phyloP scores from a whole-genome alignment of 1,140 invertebrate genomes.

The Philotrypesis tridentata region DNA sequence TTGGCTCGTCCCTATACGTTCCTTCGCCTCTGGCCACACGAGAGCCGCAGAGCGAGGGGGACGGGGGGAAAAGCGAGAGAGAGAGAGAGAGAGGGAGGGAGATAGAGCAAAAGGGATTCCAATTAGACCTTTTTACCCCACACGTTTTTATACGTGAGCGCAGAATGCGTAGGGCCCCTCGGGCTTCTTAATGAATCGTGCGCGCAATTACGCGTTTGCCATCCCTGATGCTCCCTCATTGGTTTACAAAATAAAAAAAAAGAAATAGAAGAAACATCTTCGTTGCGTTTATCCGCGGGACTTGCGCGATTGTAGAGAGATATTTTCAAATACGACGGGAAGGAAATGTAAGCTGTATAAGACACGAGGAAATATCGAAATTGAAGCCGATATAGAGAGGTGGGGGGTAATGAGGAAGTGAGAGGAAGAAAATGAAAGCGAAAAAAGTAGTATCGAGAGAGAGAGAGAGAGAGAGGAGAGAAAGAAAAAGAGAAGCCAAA shows the following conservation, averaged over 20 bases:
- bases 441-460: not conserved
- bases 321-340: too few relatives aligned
- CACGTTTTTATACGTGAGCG: not conserved
- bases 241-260: too few relatives aligned
- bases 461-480: too few relatives aligned
- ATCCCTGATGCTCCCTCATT: not conserved
- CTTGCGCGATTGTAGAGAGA: too few relatives aligned
- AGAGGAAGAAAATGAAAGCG: not conserved
- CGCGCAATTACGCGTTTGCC: too few relatives aligned
- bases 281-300: too few relatives aligned
- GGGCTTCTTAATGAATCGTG: not conserved
- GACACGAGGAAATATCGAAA: not conserved
- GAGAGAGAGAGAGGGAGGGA: not conserved
- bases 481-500: too few relatives aligned
- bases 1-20: not conserved
- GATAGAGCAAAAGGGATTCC: constrained; percentile 4
- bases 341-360: not conserved
- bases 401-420: not conserved
- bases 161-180: not conserved
- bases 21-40: not conserved
- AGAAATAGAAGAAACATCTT: too few relatives aligned
- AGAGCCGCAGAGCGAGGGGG: too few relatives aligned
- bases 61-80: too few relatives aligned
- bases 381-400: not conserved
- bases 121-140: constrained; percentile 2